A percentile compares a stretch with the other conserved stretches of the same genome.
Evolutionary conservation across 2,888 invertebrate genomes (phyloP).

Genomic region (Rhingia campestris): DNA sequence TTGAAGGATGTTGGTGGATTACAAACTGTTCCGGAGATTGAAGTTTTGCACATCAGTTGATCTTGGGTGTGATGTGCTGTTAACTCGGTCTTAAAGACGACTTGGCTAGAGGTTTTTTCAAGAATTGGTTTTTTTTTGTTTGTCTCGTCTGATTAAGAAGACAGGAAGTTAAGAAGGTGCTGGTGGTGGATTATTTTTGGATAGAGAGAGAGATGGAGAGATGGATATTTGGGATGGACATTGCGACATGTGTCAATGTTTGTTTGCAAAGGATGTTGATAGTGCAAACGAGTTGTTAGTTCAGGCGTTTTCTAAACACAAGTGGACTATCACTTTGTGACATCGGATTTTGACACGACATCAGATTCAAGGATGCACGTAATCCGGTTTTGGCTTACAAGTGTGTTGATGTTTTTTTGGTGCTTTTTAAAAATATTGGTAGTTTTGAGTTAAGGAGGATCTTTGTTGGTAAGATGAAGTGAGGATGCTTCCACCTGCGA

Average conservation of each 20-base stretch:
- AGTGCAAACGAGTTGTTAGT: not conserved
- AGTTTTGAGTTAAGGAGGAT: no score
- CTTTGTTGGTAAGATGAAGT: no score
- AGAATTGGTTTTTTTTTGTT: not conserved
- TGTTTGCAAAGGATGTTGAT: conserved; percentile 58
- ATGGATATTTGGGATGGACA: not conserved
- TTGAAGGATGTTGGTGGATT: conserved; percentile 62
- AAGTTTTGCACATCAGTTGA: conserved; percentile 54
- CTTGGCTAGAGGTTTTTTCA: conserved; percentile 11
- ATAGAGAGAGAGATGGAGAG: no score
- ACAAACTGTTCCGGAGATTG: conserved; percentile 66
- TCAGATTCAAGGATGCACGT: no score
- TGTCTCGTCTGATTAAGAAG: not conserved
- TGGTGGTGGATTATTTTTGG: not conserved
- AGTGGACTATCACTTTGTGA: no score
- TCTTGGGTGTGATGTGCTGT: conserved; percentile 43
- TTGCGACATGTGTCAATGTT: not conserved
- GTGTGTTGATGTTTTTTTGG: no score
- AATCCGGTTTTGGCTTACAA: no score
- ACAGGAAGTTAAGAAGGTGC: not conserved
- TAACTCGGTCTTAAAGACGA: conserved; percentile 42
- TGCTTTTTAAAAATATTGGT: no score
- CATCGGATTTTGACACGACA: no score
- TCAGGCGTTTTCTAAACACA: no score
- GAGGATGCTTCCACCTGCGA: no score